Base-by-base conservation (phyloP, 2,113 vertebrate genomes). In the Dicerorhinus sumatrensis region DNA sequence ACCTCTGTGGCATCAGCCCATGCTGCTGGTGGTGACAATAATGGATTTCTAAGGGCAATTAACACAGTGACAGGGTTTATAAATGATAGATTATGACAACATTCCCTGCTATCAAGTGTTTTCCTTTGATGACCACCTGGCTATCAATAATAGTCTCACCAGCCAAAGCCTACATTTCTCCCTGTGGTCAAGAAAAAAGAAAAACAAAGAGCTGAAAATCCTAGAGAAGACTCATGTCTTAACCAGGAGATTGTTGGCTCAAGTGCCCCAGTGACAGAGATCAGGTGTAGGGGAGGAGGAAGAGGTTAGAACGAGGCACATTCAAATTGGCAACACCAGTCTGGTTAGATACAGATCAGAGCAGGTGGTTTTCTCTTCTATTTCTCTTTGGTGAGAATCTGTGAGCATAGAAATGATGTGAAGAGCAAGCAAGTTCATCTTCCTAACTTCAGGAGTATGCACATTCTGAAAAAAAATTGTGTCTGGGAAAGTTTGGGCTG, bases 81-180 rank as follows among this genome's bases (percentile, higher is more conserved):
- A 97, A 94, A 96, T 96, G 96, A 93, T 60, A 91, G 89, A 95
- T 97, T 87, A 81, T 83, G 85, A 87, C 94, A 93, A 75, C 18
- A 51, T 58, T 96, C 29, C 56, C 51, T 94, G 85, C 58, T 83
- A 76, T 39, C 51, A 42, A 51, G 7, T 42, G 79, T 88, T 96
- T 89, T 85, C 51, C 76, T 95, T 79, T 97, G 88, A 92, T 86
- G 76, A 91, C 76, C 51, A 91, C 54, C 48, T 84, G 94, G 86
- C 82, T 93, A 56, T 91, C 85, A 67, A 36, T 72, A 80, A 80
- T 42, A 11, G 31, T 89, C 13, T 48, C 77, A 82, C 33, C 31
- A 91, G 79, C 54, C 58, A 97, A 95, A 94, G 54, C 23, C 80
- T 77, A 29, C 60, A 8, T 91, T 93, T 96, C 54, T 79, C 81